phyloP scores from a whole-genome alignment of 2,113 vertebrate species.

The Sialia sialis region DNA sequence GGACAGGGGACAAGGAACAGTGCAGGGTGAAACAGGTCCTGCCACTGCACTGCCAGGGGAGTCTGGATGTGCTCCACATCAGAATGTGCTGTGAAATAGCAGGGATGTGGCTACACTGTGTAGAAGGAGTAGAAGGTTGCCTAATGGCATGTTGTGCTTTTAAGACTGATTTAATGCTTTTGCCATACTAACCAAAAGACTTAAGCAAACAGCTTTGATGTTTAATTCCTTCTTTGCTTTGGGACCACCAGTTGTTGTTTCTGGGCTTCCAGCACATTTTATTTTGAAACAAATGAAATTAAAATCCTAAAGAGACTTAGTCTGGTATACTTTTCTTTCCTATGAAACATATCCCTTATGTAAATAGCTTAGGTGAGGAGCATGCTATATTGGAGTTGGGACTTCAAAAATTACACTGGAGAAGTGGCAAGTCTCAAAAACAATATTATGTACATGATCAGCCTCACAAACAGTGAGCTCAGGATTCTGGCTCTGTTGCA shows the following conservation, averaged over 20 bases:
- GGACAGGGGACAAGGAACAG: slow-evolving; percentile 64
- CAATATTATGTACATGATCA: neutral
- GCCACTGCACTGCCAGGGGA: slow-evolving; percentile 51
- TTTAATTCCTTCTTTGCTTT: slow-evolving; percentile 41
- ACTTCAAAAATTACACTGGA: slow-evolving; percentile 24
- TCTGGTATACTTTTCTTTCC: neutral
- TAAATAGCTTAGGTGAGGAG: slow-evolving; percentile 21
- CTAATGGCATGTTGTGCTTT: slow-evolving; percentile 1
- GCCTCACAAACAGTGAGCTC: neutral
- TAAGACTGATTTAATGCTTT: slow-evolving; percentile 39
- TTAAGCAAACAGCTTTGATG: slow-evolving; percentile 25
- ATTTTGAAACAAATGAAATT: slow-evolving; percentile 8
- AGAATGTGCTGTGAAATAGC: slow-evolving; percentile 8
- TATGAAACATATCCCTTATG: neutral
- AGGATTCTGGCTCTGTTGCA: neutral
- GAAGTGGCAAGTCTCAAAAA: slow-evolving; percentile 4
- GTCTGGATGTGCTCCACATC: slow-evolving; percentile 23
- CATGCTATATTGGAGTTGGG: slow-evolving; percentile 14
- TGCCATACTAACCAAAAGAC: slow-evolving; percentile 22
- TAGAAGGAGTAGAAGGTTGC: neutral
- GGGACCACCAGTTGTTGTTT: neutral
- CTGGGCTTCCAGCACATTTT: neutral
- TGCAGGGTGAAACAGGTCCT: slow-evolving; percentile 42
- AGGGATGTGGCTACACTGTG: neutral
- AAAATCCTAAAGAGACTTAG: neutral